These are phyloP conservation scores for Ascaphus truei DNA, from an alignment of 2,113 vertebrate genomes.

Conservation along the genomic window DNA sequence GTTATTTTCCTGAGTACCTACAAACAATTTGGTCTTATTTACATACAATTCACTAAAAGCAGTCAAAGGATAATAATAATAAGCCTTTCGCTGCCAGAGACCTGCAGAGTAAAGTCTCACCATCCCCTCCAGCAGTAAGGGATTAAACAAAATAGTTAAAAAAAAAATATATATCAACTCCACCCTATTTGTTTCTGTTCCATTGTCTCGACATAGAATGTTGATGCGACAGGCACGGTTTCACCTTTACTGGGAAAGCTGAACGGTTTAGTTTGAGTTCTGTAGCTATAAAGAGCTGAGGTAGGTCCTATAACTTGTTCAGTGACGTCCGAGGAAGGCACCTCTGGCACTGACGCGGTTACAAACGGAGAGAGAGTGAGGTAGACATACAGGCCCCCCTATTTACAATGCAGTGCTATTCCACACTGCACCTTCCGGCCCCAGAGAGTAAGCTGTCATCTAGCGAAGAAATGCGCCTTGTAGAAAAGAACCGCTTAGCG, in stretches of 20 bases:
- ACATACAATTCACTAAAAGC: slow-evolving; percentile 7
- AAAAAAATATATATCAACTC: too few relatives aligned
- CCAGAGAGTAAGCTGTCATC: too few relatives aligned
- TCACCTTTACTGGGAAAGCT: too few relatives aligned
- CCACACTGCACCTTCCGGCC: too few relatives aligned
- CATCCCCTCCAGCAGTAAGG: not conserved
- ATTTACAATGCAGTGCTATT: too few relatives aligned
- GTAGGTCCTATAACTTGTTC: not conserved
- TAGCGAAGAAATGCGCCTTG: too few relatives aligned
- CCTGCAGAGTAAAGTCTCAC: too few relatives aligned
- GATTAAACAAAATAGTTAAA: not conserved
- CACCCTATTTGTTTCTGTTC: too few relatives aligned
- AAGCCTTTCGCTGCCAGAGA: not conserved
- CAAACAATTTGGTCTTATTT: slow-evolving; percentile 43
- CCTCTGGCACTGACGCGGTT: not conserved
- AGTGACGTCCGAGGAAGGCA: not conserved
- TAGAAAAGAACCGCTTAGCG: too few relatives aligned
- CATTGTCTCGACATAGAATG: too few relatives aligned
- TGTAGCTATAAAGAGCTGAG: not conserved
- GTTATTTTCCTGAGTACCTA: slow-evolving; percentile 38
- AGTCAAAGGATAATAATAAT: not conserved
- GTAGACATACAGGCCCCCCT: not conserved
- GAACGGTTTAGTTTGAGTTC: too few relatives aligned
- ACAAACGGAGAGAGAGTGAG: not conserved
- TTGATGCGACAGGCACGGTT: not conserved